These are phyloP conservation scores for Pegea sp. DNA, from an alignment of 23 tunicate genomes.

Conservation along the genomic window DNA sequence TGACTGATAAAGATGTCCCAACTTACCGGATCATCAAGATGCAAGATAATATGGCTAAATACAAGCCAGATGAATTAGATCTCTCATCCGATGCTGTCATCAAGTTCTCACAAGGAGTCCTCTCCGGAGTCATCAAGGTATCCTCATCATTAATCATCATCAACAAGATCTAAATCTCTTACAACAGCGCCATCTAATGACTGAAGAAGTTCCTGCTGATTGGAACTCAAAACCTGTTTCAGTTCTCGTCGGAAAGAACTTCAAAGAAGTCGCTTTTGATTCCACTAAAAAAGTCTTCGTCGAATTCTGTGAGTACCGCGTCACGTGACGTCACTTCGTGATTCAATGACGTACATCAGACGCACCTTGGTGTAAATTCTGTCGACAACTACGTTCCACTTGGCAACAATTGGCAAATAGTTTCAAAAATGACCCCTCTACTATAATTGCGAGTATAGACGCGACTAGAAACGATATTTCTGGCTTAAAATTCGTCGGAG, in stretches of 20 bases:
- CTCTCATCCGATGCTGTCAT: slow-evolving; percentile 29
- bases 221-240: slow-evolving; percentile 78
- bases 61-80: slow-evolving; percentile 61
- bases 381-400: slow-evolving; percentile 24
- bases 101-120: slow-evolving; percentile 36
- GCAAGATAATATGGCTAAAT: slow-evolving; percentile 99
- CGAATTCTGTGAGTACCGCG: slow-evolving; percentile 84
- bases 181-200: slow-evolving; percentile 64
- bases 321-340: too few relatives aligned
- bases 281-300: slow-evolving; percentile 91
- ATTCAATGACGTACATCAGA: too few relatives aligned
- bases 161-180: neutral
- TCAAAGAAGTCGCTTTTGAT: slow-evolving; percentile 72
- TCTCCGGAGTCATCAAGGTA: slow-evolving; percentile 39
- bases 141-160: neutral
- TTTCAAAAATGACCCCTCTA: slow-evolving; percentile 17
- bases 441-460: slow-evolving; percentile 43
- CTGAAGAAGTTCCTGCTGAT: slow-evolving; percentile 80
- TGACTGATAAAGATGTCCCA: slow-evolving; percentile 45
- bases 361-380: slow-evolving; percentile 86
- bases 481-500: slow-evolving; percentile 8
- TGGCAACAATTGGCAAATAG: slow-evolving; percentile 31
- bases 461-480: slow-evolving; percentile 47
- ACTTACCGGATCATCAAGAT: slow-evolving; percentile 89
- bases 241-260: slow-evolving; percentile 89